Evolutionary conservation across 2,797 vertebrate species (phyloP).

Genomic region (Scolopax rusticola): DNA sequence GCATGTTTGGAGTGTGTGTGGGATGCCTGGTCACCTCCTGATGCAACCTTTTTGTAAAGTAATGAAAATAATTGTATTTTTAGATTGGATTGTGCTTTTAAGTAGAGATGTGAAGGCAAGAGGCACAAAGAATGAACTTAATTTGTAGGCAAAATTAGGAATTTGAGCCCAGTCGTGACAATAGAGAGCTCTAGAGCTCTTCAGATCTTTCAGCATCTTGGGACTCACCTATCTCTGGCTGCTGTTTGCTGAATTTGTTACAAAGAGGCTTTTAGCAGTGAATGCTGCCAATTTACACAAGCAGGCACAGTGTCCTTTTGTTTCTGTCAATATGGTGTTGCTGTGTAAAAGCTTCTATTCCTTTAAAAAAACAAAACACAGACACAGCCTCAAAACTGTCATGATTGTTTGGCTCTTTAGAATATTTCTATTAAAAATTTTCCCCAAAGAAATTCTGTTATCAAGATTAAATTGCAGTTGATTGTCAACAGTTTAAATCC

Average conservation of each 20-base stretch:
- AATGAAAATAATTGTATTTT: not conserved
- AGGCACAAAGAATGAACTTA: not conserved
- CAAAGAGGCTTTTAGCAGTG: not conserved
- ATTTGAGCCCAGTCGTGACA: not conserved
- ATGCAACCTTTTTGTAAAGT: not conserved
- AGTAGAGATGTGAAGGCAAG: not conserved
- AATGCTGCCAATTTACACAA: not conserved
- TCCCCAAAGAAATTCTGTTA: conserved; percentile 20
- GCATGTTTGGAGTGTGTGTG: not conserved
- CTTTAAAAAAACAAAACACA: not conserved
- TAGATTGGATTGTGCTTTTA: not conserved
- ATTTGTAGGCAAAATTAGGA: not conserved
- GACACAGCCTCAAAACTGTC: not conserved
- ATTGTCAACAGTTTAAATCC: conserved; percentile 61
- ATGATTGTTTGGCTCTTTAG: not conserved
- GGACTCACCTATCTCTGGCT: not conserved
- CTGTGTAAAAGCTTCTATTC: not conserved
- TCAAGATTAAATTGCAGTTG: conserved; percentile 57
- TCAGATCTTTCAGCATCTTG: not conserved
- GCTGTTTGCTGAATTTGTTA: not conserved
- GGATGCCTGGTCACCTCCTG: not conserved
- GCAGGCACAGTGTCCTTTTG: not conserved
- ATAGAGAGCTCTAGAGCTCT: not conserved
- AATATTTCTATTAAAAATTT: conserved; percentile 31
- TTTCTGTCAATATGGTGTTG: not conserved